Conservation (phyloP, 2,888 invertebrate genomes). For the Ormyrus pomaceus region DNA sequence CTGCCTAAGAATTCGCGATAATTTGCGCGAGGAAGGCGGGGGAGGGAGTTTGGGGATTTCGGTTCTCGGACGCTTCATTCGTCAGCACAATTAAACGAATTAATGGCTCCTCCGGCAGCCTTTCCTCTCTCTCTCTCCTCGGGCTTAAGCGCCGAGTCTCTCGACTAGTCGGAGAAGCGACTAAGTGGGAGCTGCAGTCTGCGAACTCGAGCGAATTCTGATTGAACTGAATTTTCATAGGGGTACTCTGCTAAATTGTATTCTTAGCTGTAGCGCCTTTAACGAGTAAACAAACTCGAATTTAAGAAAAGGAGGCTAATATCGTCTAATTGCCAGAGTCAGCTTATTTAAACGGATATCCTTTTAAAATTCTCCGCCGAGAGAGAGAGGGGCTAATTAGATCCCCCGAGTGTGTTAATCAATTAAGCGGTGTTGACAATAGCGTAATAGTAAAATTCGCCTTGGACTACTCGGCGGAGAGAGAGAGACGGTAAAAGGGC, state of each 20-base stretch:
- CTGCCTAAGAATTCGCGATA: conserved; percentile 67
- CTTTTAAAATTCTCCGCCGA: too few relatives aligned
- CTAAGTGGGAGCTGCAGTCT: background rate
- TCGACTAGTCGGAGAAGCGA: too few relatives aligned
- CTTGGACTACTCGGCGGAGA: background rate
- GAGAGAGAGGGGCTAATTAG: too few relatives aligned
- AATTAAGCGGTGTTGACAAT: conserved; percentile 9
- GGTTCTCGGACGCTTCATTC: conserved; percentile 69
- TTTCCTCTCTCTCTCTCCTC: background rate
- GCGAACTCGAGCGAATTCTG: conserved; percentile 1
- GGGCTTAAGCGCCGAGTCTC: background rate
- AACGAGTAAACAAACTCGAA: too few relatives aligned
- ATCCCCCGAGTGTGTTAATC: background rate
- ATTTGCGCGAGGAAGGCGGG: conserved; percentile 62
- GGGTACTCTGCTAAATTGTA: conserved; percentile 6
- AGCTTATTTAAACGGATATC: too few relatives aligned
- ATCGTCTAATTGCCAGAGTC: too few relatives aligned
- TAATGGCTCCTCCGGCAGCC: conserved; percentile 65
- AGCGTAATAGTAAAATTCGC: conserved; percentile 24
- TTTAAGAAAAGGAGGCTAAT: too few relatives aligned
- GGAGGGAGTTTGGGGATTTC: conserved; percentile 54
- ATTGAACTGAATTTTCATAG: conserved; percentile 10
- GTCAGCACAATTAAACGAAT: conserved; percentile 73
- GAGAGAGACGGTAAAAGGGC: background rate
- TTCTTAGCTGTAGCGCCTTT: background rate